Evolutionary conservation across 2,888 invertebrate genomes (phyloP), one percentile per base, ranked within the genome.

Genomic region (Phaonia tiefii): DNA sequence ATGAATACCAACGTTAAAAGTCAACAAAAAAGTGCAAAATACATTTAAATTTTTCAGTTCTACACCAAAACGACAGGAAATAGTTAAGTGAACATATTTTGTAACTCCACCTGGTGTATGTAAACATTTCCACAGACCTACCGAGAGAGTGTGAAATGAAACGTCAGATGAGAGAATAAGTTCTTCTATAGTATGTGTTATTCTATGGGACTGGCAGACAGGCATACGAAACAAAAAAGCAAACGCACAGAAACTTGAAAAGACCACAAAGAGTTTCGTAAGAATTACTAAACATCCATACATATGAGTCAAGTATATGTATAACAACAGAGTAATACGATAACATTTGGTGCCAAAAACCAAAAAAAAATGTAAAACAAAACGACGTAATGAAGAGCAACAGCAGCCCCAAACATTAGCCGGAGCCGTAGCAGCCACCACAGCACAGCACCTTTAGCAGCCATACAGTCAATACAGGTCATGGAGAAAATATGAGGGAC

Each of bases 221-320:
- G 13, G 13, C 22, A 25, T 54, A 60, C n/a, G 63, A 22, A 31
- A 31, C 17, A 67, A 66, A 44, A 65, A 44, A 3, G 31, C 31
- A 31, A 56, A 77, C 22, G 10, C 49, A 72, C 22, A 44, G 67
- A 75, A 70, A 75, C 15, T 31, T 71, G 2, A n/a, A 63, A 77
- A 75, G 44, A 80, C 78, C 80, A 75, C 67, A 78, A 75, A 81
- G 66, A 80, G 74, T 81, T 81, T 81, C 78, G 70, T 78, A 75
- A 80, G 74, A 78, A 78, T 60, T 71, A 78, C 63, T 70, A 44
- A 75, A 69, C 31, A 8, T 31, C 3, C 31, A n/a, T n/a, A n/a
- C 31, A 31, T 31, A 31, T 31, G 31, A 31, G 31, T 31, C 3
- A 8, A 31, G 31, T n/a, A 31, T 31, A 8, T 8, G 4, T 31